Evolutionary conservation across 2,797 vertebrate species (phyloP), one percentile per base, ranked within the genome.

Genomic region (Crenichthys baileyi): DNA sequence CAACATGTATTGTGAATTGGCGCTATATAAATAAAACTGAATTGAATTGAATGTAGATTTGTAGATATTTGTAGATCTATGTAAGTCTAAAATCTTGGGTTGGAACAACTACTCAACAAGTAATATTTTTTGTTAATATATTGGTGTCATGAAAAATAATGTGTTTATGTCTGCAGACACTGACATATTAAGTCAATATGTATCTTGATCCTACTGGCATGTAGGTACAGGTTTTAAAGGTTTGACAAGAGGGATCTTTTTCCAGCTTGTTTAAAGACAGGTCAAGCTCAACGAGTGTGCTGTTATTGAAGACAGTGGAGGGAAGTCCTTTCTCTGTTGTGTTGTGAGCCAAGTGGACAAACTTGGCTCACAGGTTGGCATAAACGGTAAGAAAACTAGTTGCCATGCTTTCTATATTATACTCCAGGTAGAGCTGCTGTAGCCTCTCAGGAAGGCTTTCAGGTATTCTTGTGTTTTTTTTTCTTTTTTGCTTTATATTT

Each of bases 161-260:
- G n/a, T n/a, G n/a, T n/a, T n/a, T n/a, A n/a, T n/a, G n/a, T n/a
- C n/a, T n/a, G n/a, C n/a, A n/a, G n/a, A n/a, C n/a, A n/a, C n/a
- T n/a, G n/a, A n/a, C n/a, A n/a, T n/a, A n/a, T 31, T 31, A 31
- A 31, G 31, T 31, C 31, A 31, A 31, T 31, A 31, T 31, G 31
- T 95, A 99, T 98, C 98, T 96, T 97, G 88, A 99, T 98, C 89
- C 96, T 86, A 93, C 99, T 99, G 92, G 96, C 98, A 85, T 99
- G 97, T 75, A 99, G 91, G 91, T 99, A 99, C 88, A 98, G 96
- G 88, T 98, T 97, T 93, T 98, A 97, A 24, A 99, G 95, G 80
- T 96, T 96, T 97, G 83, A 99, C 96, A 1, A 82, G 91, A 29
- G 98, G 98, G 86, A 99, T 98, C 86, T 76, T 97, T 31, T 88